Base-by-base conservation (phyloP, 2,888 invertebrate genomes). In the Cheilosia soror region DNA sequence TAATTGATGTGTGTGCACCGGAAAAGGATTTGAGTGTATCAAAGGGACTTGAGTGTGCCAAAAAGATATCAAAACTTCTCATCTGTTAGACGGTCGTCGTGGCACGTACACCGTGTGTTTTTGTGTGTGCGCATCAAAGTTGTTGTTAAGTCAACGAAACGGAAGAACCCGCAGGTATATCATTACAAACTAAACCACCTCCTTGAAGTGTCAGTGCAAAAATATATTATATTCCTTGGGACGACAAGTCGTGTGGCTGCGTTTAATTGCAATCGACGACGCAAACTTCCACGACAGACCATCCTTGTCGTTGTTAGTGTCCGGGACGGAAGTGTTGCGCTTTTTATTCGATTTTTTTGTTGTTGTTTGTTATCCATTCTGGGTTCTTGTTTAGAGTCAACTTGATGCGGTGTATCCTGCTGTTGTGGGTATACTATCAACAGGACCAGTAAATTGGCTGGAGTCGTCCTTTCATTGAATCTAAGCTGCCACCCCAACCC, bases 251-350 rank as follows among this genome's bases (percentile, higher is more conserved):
- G 55, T 73, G 53, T 73, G 55, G 65, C 69, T 79, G 63, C 69
- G 60, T 83, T 83, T 83, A 76, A 84, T 80, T 80, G 79, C 68
- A 75, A 84, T 75, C 71, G 77, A 58, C 47, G 31, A 77, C 62
- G 42, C 62, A 68, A 72, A 72, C 72, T 66, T 51, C 60, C 47
- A 33, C 62, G 25, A 76, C 58, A 58, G 60, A 72, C 58, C 37
- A 20, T 71, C 71, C 44, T 58, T 63, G 53, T 66, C 51, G 20
- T 60, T 15, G 55, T 49, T 53, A 51, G 65, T 49, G 42, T 58
- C 55, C 62, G 29, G 37, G 31, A 27, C 79, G 69, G 63, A 80
- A 84, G 80, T 84, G 79, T 80, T 79, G 84, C 79, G 53, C 75
- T 80, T 69, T 84, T 78, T 51, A 51, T 11, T 40, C 9, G 7